These are phyloP conservation scores for Holacanthus passer DNA, from an alignment of 2,113 vertebrate genomes.

Conservation along the genomic window DNA sequence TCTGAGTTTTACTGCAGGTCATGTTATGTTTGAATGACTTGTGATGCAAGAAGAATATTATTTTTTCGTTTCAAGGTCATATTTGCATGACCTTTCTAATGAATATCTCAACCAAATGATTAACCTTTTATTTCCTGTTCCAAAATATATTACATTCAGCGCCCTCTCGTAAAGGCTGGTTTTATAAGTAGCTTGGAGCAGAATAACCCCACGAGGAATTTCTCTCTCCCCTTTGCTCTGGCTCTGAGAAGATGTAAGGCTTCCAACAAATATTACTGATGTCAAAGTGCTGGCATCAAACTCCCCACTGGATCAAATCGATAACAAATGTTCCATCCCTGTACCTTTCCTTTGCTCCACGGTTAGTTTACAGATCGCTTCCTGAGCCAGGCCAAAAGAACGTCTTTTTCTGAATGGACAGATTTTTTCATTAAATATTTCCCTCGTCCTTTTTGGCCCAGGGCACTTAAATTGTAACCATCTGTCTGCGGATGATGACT, in stretches of 20 bases:
- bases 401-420: constrained; percentile 64
- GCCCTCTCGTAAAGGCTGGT: constrained; percentile 6
- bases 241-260: constrained; percentile 27
- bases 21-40: constrained; percentile 19
- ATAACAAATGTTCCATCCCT: constrained; percentile 76
- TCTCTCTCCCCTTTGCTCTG: constrained; percentile 44
- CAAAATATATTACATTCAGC: constrained; percentile 24
- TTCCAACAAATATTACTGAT: constrained; percentile 63
- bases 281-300: constrained; percentile 69
- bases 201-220: constrained; percentile 50
- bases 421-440: constrained; percentile 72
- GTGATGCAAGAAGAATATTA: background rate
- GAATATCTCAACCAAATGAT: constrained; percentile 25
- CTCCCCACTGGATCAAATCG: constrained; percentile 64
- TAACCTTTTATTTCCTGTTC: constrained; percentile 24
- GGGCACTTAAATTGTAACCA: constrained; percentile 77
- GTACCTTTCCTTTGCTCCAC: constrained; percentile 39
- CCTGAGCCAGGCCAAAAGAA: constrained; percentile 20
- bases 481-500: constrained; percentile 64
- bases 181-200: constrained; percentile 41
- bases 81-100: constrained; percentile 11
- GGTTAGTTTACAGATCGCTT: constrained; percentile 51
- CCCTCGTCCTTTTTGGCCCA: constrained; percentile 49
- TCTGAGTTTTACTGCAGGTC: constrained; percentile 29
- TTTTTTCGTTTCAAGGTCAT: constrained; percentile 7